A percentile compares a stretch with the other conserved stretches of the same genome.
These are phyloP conservation scores for Paramormyrops hopkinsi DNA, from an alignment of 2,797 vertebrate species.

Conservation along the genomic window DNA sequence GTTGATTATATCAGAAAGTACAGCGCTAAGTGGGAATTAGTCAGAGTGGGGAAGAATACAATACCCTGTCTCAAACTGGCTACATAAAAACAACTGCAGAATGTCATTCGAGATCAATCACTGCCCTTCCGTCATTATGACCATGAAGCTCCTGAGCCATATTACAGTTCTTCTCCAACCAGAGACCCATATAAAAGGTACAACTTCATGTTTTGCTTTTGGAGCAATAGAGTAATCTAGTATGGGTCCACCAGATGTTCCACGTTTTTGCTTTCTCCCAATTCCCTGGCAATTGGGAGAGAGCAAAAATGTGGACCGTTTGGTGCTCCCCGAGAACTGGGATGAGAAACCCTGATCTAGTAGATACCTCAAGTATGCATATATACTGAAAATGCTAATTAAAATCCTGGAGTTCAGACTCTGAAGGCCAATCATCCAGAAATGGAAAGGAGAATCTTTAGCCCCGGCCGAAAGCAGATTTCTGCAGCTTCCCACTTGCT, in stretches of 20 bases:
- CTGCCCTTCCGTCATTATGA: neutral
- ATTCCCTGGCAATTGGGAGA: too few relatives aligned
- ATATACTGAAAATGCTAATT: neutral
- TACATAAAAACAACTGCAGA: neutral
- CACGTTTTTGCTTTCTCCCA: too few relatives aligned
- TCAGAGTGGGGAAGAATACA: neutral
- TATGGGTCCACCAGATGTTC: neutral
- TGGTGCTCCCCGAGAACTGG: too few relatives aligned
- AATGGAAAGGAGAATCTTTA: neutral
- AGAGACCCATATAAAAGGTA: neutral
- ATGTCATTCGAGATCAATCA: neutral
- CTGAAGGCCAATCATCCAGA: neutral
- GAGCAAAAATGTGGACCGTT: too few relatives aligned
- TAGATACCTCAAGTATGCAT: neutral
- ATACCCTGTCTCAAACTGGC: neutral
- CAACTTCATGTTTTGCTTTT: neutral
- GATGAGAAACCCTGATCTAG: neutral
- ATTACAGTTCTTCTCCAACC: neutral
- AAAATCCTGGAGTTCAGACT: neutral
- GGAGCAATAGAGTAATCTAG: neutral
- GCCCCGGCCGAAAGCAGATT: neutral
- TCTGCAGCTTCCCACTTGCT: neutral
- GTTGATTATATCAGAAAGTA: constrained; percentile 7
- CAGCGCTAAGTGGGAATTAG: neutral
- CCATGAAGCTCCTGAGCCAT: neutral